Evolutionary conservation across 2,797 vertebrate genomes (phyloP), one percentile per base, ranked within the genome.

Genomic region (Spinus olivaceus): DNA sequence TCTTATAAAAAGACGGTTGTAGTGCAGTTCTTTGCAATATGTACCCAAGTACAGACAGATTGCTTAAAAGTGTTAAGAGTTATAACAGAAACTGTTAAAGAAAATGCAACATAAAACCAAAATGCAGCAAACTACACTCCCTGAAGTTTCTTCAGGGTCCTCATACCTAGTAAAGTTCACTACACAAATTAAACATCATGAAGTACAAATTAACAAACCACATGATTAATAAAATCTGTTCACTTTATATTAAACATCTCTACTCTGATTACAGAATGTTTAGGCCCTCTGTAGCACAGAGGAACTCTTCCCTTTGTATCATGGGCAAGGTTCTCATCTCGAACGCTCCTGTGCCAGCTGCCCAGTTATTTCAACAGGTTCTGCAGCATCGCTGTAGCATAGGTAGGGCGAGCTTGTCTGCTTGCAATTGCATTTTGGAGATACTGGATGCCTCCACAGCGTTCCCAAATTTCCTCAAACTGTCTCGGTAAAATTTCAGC

Each of bases 401-500:
- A 99, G 0, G 99, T 99, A 72, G 99, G 99, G 16, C 99, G 98
- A 4, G 99, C 99, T 94, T 99, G 99, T 28, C 97, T 98, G 98
- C 97, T 99, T 96, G 99, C 98, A n/a, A 99, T 99, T 32, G 99
- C 99, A 0, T 97, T 98, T 61, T 99, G 98, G 10, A 99, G 98
- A 92, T 99, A 99, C 94, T 99, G 98, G 79, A 99, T 96, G 7
- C 99, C 99, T 9, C 99, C 99, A 11, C 99, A 99, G 94, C 99
- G 99, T 86, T 99, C 99, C 99, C 99, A 99, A 95, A 99, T 98
- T 89, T 99, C 99, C 97, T 99, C 99, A 21, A 99, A 99, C 97
- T 99, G 99, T 22, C 99, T 98, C 0, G 98, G 97, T 37, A 99
- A 98, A 95, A 99, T 99, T 97, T 99, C 99, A 2, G 99, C 99